These are phyloP conservation scores for Bubo blakistoni DNA, from an alignment of 2,113 vertebrate species.

Conservation along the genomic window DNA sequence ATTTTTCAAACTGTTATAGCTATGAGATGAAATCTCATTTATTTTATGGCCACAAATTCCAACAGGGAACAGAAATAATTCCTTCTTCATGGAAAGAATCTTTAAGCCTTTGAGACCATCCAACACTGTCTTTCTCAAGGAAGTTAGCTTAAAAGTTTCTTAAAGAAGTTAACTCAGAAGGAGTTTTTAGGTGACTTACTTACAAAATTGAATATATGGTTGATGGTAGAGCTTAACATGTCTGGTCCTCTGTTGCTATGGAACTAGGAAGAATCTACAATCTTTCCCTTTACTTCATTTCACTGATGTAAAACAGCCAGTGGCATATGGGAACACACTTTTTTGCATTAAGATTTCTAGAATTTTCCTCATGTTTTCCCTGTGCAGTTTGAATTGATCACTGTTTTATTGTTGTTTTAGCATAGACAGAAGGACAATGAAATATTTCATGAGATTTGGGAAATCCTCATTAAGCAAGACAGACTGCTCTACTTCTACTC, in stretches of 20 bases:
- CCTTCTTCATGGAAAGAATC: background rate
- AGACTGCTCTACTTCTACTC: background rate
- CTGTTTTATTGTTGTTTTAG: background rate
- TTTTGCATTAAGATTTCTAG: background rate
- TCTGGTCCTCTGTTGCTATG: background rate
- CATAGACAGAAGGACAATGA: background rate
- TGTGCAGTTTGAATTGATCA: background rate
- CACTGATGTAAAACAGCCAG: background rate
- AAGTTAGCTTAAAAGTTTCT: background rate
- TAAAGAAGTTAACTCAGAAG: background rate
- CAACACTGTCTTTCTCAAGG: background rate
- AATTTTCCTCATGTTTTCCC: background rate
- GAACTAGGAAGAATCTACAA: background rate
- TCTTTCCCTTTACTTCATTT: background rate
- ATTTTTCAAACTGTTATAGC: slow-evolving; percentile 3
- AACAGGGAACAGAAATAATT: background rate
- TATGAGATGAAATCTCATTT: slow-evolving; percentile 9
- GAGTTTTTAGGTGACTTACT: background rate
- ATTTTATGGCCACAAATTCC: background rate
- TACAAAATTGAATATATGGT: background rate
- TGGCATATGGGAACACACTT: background rate
- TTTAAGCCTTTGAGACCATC: background rate
- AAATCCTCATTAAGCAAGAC: background rate
- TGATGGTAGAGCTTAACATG: background rate
- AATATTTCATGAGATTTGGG: background rate